Conservation (phyloP, 2,888 invertebrate species). For the Thecocarcelia acutangulata region DNA sequence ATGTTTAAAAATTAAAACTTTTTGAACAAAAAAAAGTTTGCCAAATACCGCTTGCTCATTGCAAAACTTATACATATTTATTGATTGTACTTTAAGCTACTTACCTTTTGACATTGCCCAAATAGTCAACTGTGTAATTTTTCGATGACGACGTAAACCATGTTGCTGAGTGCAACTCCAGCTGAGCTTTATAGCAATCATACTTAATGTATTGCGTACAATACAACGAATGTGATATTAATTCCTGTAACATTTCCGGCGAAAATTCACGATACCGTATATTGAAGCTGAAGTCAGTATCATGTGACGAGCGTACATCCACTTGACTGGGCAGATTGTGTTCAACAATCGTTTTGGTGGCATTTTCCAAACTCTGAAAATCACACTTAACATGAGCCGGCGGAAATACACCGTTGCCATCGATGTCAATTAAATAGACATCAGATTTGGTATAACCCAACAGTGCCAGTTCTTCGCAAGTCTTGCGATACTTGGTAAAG, state of each 20-base stretch:
- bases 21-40: too few relatives aligned
- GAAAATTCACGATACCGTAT: slow-evolving; percentile 94
- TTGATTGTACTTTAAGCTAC: slow-evolving; percentile 36
- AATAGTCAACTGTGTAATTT: slow-evolving; percentile 90
- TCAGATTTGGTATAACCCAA: slow-evolving; percentile 94
- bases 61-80: not conserved
- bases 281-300: slow-evolving; percentile 91
- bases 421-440: slow-evolving; percentile 95
- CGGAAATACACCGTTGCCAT: slow-evolving; percentile 95
- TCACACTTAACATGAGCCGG: slow-evolving; percentile 96
- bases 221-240: slow-evolving; percentile 93
- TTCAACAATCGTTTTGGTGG: slow-evolving; percentile 93
- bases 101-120: slow-evolving; percentile 91
- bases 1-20: too few relatives aligned
- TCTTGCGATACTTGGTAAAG: slow-evolving; percentile 94
- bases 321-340: slow-evolving; percentile 95
- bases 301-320: slow-evolving; percentile 90
- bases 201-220: slow-evolving; percentile 95
- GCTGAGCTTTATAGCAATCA: slow-evolving; percentile 93
- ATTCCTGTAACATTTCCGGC: slow-evolving; percentile 94
- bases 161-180: slow-evolving; percentile 92
- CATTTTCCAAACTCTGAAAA: slow-evolving; percentile 92
- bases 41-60: not conserved
- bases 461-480: slow-evolving; percentile 94
- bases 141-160: slow-evolving; percentile 93